Percentiles rank a stretch among this genome's conserved stretches.
Conservation (phyloP, 2,797 vertebrate genomes). For the Momotus momota region DNA sequence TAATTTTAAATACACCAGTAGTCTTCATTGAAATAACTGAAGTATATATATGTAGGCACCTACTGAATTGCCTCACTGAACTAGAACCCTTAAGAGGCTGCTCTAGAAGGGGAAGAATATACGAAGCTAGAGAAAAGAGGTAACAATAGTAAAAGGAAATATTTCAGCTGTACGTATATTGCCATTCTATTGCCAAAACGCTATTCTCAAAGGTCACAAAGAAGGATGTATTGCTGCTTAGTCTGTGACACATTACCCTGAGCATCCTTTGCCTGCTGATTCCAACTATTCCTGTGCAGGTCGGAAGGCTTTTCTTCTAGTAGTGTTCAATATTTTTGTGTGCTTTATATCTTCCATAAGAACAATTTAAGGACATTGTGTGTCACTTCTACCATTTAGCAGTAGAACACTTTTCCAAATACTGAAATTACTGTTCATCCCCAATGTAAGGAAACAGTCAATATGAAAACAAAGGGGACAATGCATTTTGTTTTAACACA, state of each 20-base stretch:
- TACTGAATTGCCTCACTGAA: not conserved
- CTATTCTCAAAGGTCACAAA: not conserved
- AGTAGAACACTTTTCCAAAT: not conserved
- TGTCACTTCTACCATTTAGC: not conserved
- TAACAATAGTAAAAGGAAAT: not conserved
- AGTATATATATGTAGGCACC: not conserved
- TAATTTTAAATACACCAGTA: not conserved
- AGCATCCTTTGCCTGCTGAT: not conserved
- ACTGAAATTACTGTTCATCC: not conserved
- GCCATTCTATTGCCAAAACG: not conserved
- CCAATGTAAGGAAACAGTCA: not conserved
- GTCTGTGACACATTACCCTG: not conserved
- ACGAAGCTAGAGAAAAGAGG: not conserved
- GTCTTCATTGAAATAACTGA: not conserved
- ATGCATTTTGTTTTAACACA: not conserved
- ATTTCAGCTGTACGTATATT: not conserved
- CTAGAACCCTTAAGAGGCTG: not conserved
- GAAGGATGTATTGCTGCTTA: not conserved
- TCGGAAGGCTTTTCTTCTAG: not conserved
- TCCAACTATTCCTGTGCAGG: not conserved
- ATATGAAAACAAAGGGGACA: not conserved
- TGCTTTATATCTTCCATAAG: not conserved
- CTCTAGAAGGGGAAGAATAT: not conserved
- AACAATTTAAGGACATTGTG: not conserved
- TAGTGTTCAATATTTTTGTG: not conserved